Evolutionary conservation across 2,888 invertebrate genomes (phyloP), one percentile per base, ranked within the genome.

Genomic region (Phoenoteleia sp.): DNA sequence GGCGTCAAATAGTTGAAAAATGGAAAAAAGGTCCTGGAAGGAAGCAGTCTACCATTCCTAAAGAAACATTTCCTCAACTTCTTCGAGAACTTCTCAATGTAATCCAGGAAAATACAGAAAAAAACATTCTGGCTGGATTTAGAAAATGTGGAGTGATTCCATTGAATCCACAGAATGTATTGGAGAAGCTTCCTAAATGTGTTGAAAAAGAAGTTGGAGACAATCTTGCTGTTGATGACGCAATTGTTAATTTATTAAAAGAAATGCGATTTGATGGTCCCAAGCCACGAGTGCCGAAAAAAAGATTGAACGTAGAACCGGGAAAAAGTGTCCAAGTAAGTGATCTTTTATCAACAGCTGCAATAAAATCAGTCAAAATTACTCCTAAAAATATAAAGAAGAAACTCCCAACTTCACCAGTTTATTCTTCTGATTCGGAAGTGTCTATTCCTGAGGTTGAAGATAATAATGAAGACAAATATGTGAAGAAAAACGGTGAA

Each of bases 11-110:
- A 13, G 67, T 91, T 27, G 71, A 67, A 29, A 72, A 87, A 33
- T 91, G 90, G 89, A 91, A 91, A 79, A 60, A 81, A 36, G 85
- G 67, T 67, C 71, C 80, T 45, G 54, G 69, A 67, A 84, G 82
- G 45, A 67, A 49, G 52, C 23, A 52, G 33, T 27, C 52, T n/a
- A 47, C 67, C 13, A 67, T 86, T 33, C 62, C 81, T 36, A 87
- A 87, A 72, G 66, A 58, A 23, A 74, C 54, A 72, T 86, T 87
- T 69, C 76, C 83, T 56, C 69, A 72, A 13, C 77, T 87, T 49
- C 76, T 87, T 39, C 76, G 81, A 62, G 17, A 36, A 27, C n/a
- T 39, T 4, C 21, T 36, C 25, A 49, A 64, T 23, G 19, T 27
- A 25, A 36, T 75, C 6, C 19, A 33, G 25, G n/a, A 36, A 49